Conservation (phyloP, 1,140 invertebrate genomes). For the Epicauta chinensis region DNA sequence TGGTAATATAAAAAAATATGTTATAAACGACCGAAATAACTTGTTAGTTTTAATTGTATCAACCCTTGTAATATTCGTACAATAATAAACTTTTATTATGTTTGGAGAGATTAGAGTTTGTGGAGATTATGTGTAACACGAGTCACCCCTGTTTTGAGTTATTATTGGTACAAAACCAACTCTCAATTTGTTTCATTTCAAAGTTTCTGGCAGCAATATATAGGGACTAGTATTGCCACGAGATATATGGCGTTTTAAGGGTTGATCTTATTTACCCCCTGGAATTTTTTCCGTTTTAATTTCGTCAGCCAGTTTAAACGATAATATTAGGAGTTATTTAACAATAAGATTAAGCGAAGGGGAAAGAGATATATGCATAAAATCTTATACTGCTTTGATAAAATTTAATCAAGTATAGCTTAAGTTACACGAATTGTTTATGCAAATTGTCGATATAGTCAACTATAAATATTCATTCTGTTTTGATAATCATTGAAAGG, state of each 20-base stretch:
- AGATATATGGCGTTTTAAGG: conserved; percentile 4
- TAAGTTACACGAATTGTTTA: too few species aligned
- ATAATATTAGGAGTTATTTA: too few species aligned
- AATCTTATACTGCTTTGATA: too few species aligned
- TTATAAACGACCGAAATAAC: too few species aligned
- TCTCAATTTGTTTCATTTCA: not conserved
- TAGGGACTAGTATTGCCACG: conserved; percentile 2
- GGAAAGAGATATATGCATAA: too few species aligned
- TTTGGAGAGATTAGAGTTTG: not conserved
- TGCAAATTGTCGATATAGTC: not conserved
- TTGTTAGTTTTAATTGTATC: not conserved
- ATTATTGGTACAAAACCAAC: not conserved
- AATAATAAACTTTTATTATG: not conserved
- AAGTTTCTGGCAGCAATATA: not conserved
- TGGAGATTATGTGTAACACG: not conserved
- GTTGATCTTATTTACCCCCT: too few species aligned
- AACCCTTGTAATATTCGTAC: not conserved
- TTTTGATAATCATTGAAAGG: conserved; percentile 22
- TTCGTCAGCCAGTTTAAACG: too few species aligned
- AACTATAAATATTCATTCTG: conserved; percentile 19
- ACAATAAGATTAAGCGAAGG: too few species aligned
- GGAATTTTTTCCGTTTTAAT: too few species aligned
- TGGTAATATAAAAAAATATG: too few species aligned
- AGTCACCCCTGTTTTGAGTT: not conserved
- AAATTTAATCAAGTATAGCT: too few species aligned